Evolutionary conservation across 2,113 vertebrate species (phyloP), one percentile per base, ranked within the genome.

Genomic region (Psophia crepitans): DNA sequence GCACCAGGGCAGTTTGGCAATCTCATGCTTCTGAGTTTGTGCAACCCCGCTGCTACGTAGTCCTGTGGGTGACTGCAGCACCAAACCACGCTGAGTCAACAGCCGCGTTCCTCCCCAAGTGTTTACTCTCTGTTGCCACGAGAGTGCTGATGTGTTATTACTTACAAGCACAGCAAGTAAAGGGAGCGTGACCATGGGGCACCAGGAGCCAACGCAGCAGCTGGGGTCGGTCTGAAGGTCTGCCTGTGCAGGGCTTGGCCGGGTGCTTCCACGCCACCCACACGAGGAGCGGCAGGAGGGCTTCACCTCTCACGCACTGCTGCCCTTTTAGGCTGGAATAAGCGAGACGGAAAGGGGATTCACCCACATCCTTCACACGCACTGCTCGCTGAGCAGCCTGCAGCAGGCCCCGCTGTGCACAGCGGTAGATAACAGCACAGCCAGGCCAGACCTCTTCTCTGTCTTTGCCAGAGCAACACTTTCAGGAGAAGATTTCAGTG

Each of bases 71-170:
- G 46, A 37, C 30, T 15, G 68, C 93, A 71, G 56, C 0, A 2
- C 66, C 76, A 24, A 71, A 53, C 48, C 68, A 20, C 37, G 6
- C 79, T 64, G 84, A 95, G 86, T 78, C 93, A 81, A 63, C 64
- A 19, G 44, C 46, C 14, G 1, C 1, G 49, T 58, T 60, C 93
- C 91, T 89, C 77, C 81, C 68, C 21, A 1, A 12, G 28, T 56
- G 84, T 95, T 92, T 78, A 33, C 86, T 63, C 86, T 63, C 89
- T 35, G 60, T 1, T 89, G 89, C 75, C 91, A 91, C 11, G 63
- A 71, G 87, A 68, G 61, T 16, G 0, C 89, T 89, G 78, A 89
- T 37, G 33, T 82, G 96, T 51, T 61, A 8, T 5, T 37, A 5
- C 46, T 8, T 14, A 49, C 33, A 35, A 46, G 91, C 60, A 14